phyloP scores from a whole-genome alignment of 1,140 invertebrate genomes.

The Drosophila bipectinata region DNA sequence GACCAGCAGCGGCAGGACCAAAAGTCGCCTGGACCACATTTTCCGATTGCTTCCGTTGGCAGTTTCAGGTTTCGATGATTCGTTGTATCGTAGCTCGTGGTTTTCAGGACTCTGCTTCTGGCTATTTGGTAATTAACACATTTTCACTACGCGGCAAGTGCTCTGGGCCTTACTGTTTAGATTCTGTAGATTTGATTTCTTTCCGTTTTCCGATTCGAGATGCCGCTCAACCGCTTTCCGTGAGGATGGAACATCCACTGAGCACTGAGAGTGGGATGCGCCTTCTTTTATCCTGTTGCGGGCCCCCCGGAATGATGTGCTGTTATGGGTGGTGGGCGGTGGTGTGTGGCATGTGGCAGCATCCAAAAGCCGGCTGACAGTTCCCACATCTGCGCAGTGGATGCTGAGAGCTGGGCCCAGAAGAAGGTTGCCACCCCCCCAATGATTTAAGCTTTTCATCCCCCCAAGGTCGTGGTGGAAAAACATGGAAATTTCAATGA shows the following conservation, averaged over 20 bases:
- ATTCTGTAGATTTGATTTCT: background rate
- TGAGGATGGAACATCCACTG: constrained; percentile 70
- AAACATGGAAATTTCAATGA: constrained; percentile 7
- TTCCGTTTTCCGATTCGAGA: background rate
- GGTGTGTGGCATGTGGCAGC: constrained; percentile 12
- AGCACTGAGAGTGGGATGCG: constrained; percentile 31
- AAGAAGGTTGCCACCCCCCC: constrained; percentile 4
- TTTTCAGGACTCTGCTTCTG: constrained; percentile 1
- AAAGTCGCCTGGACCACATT: constrained; percentile 40
- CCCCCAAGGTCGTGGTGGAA: constrained; percentile 18
- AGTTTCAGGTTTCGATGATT: constrained; percentile 7
- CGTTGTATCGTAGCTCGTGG: background rate
- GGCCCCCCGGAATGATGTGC: constrained; percentile 7
- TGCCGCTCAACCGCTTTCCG: constrained; percentile 24
- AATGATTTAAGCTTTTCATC: constrained; percentile 21
- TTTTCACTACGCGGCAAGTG: constrained; percentile 42
- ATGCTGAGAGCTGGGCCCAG: constrained; percentile 30
- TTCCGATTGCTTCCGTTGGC: constrained; percentile 19
- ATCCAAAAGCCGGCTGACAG: constrained; percentile 74
- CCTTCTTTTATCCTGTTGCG: constrained; percentile 73
- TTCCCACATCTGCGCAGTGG: constrained; percentile 62
- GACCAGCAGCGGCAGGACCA: constrained; percentile 38
- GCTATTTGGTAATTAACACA: constrained; percentile 23
- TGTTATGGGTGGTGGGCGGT: constrained; percentile 15
- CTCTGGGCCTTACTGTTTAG: background rate